These are phyloP conservation scores for Cheilosia urbana DNA, from an alignment of 2,888 invertebrate species.

Conservation along the genomic window DNA sequence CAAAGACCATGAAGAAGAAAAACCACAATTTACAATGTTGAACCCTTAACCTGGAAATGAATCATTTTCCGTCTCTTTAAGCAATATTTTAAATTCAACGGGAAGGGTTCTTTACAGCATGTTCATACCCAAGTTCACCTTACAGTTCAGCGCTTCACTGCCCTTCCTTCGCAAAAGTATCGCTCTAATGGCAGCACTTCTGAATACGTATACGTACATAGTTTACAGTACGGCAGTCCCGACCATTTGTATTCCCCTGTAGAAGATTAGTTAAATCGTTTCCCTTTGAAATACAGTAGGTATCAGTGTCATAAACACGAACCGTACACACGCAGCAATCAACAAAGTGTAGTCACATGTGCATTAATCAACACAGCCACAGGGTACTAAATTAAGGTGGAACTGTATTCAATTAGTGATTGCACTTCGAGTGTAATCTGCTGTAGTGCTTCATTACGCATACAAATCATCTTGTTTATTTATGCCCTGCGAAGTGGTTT, in stretches of 20 bases:
- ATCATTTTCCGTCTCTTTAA: no score
- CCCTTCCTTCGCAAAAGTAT: no score
- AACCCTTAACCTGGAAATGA: no score
- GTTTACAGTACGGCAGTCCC: no score
- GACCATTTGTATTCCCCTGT: not conserved
- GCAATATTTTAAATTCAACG: no score
- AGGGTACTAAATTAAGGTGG: conserved; percentile 54
- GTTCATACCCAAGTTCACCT: no score
- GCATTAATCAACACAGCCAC: conserved; percentile 56
- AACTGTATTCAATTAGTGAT: conserved; percentile 69
- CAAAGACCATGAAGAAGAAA: no score
- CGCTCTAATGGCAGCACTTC: no score
- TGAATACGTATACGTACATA: no score
- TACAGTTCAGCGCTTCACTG: no score
- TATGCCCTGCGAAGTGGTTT: conserved; percentile 42
- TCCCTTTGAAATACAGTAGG: conserved; percentile 9
- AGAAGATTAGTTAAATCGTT: conserved; percentile 30
- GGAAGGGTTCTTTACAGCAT: no score
- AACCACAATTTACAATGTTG: no score
- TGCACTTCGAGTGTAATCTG: conserved; percentile 66
- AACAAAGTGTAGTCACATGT: conserved; percentile 24
- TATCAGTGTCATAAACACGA: conserved; percentile 16
- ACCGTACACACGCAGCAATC: conserved; percentile 18
- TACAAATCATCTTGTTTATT: conserved; percentile 64
- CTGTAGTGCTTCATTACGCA: conserved; percentile 56